phyloP scores from a whole-genome alignment of 2,797 vertebrate species.

The Silurus aristotelis region DNA sequence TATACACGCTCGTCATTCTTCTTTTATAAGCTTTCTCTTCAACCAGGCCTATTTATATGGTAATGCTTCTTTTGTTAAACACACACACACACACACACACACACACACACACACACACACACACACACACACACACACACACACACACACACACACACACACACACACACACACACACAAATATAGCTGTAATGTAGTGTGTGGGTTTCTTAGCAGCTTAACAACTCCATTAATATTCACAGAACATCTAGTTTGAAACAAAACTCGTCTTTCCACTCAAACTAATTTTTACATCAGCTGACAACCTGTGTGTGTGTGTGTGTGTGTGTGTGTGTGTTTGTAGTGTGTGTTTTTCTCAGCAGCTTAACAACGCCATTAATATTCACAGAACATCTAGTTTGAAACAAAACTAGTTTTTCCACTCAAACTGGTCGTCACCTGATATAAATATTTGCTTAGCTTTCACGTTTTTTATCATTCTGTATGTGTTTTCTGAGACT shows the following conservation, averaged over 20 bases:
- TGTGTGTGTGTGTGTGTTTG: neutral
- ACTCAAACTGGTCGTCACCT: neutral
- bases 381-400: slow-evolving; percentile 31
- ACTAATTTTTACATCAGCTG: neutral
- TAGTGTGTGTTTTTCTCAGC: neutral
- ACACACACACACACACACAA: neutral
- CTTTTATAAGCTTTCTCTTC: neutral
- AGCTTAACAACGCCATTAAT: slow-evolving; percentile 32
- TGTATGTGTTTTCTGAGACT: neutral
- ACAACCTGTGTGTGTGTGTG: no score
- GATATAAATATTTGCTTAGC: slow-evolving; percentile 10
- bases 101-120: no score
- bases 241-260: slow-evolving; percentile 14
- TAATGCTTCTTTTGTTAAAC: slow-evolving; percentile 7
- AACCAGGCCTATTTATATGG: slow-evolving; percentile 21
- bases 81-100: no score
- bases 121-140: no score
- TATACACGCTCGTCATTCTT: neutral
- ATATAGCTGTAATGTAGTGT: neutral
- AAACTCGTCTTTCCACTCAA: neutral
- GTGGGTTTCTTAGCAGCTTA: slow-evolving; percentile 24
- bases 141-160: neutral
- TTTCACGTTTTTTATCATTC: neutral
- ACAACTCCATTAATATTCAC: slow-evolving; percentile 37
- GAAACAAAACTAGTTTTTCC: neutral